Percentiles rank a stretch among this genome's conserved stretches.
Conservation (phyloP, 2,797 vertebrate species). For the Phyllotis vaccarum region DNA sequence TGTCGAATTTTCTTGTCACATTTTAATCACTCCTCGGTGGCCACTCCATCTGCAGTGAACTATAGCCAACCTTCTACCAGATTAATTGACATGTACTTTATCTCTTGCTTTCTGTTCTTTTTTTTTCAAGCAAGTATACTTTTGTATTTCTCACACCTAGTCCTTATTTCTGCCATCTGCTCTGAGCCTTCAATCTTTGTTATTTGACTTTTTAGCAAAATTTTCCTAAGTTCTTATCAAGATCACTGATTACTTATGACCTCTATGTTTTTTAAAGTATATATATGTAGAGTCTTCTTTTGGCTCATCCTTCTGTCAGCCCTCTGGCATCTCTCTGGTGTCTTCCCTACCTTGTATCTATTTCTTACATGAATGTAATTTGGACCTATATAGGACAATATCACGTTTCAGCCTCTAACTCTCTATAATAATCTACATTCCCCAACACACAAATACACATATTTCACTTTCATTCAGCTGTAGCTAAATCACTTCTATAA, state of each 20-base stretch:
- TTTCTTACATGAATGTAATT: neutral
- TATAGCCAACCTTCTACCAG: neutral
- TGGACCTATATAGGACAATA: neutral
- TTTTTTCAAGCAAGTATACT: neutral
- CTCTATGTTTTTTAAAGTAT: neutral
- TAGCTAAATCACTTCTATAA: neutral
- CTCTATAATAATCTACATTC: neutral
- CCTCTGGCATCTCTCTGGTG: neutral
- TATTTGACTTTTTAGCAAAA: neutral
- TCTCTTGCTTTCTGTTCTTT: neutral
- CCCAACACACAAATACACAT: no score
- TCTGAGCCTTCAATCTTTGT: neutral
- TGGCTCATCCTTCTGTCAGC: neutral
- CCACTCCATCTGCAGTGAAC: neutral
- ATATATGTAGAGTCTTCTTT: neutral
- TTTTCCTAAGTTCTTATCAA: neutral
- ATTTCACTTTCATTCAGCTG: neutral
- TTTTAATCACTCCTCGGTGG: neutral
- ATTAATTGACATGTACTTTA: neutral
- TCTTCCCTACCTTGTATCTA: neutral
- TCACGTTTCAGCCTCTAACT: neutral
- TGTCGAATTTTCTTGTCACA: neutral
- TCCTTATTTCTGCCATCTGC: neutral
- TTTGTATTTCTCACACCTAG: neutral
- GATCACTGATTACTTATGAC: neutral